Base-by-base conservation (phyloP, 2,113 vertebrate genomes). In the Stigmatopora nigra region DNA sequence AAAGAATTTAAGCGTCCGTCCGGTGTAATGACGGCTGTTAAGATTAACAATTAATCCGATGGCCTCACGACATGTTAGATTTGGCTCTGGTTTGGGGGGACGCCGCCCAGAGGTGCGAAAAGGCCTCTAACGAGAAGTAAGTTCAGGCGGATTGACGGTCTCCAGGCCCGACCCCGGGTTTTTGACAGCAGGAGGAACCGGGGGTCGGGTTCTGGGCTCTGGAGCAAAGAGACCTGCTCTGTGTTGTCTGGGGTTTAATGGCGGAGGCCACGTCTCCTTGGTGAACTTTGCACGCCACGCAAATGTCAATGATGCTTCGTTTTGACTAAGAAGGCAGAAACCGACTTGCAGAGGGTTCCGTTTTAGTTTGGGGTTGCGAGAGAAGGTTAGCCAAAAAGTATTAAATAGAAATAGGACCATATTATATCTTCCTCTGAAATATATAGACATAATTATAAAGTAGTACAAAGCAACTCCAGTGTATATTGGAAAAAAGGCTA, bases 41-140 rank as follows among this genome's bases (percentile, higher is more conserved):
- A 88, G 87, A 90, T 89, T 86, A 89, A 78, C 85, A 81, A 88
- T 89, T 86, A 86, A 87, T 89, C 88, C 89, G 82, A 74, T 78
- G 77, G 78, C 77, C 81, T 82, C 70, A 47, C 85, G 87, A 87
- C 89, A 88, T 65, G 61, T 82, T 82, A 82, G 63, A 84, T 89
- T 87, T 87, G 71, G 75, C 77, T 79, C 72, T 17, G 65, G 25
- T 31, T 31, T n/a, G n/a, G 38, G 69, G 73, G 82, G 81, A 82
- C 36, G 49, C 56, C 41, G 78, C 65, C 65, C 51, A 79, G 75
- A 80, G 80, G 73, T 85, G 78, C 46, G 7, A 75, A 70, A 75
- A 72, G 25, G 67, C 36, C 72, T 73, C 68, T 69, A 71, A 84
- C 76, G 71, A 71, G 63, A 25, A 71, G 63, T 67, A 67, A 76